Percentiles rank a stretch among this genome's conserved stretches.
phyloP scores from a whole-genome alignment of 2,888 invertebrate species.

The Azorinus chamasolen region DNA sequence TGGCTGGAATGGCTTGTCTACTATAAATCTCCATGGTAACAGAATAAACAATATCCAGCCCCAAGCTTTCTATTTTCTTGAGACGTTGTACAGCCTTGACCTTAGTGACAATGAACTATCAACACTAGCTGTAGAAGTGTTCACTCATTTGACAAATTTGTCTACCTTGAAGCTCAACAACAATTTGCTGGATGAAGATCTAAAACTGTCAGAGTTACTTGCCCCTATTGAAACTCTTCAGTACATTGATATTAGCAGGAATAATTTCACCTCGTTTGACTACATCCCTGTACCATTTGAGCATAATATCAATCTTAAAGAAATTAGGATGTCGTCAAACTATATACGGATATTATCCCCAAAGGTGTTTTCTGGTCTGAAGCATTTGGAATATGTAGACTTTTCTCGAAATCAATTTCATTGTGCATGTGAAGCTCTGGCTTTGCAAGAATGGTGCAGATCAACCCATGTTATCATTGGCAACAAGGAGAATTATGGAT shows the following conservation, averaged over 20 bases:
- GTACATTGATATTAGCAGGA: conserved; percentile 74
- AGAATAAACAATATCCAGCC: conserved; percentile 66
- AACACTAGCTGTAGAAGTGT: conserved; percentile 64
- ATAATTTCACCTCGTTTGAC: conserved; percentile 69
- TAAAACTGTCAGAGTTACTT: conserved; percentile 54
- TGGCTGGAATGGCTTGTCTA: conserved; percentile 75
- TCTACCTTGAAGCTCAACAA: conserved; percentile 63
- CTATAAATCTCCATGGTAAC: conserved; percentile 76
- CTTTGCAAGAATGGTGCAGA: conserved; percentile 76
- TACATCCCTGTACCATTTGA: conserved; percentile 65
- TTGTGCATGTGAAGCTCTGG: conserved; percentile 79
- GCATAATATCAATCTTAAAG: conserved; percentile 63
- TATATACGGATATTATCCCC: conserved; percentile 64
- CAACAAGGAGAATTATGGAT: conserved; percentile 66
- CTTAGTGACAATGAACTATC: conserved; percentile 72
- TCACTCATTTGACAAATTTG: conserved; percentile 71
- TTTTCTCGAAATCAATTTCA: conserved; percentile 78
- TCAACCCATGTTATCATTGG: conserved; percentile 59
- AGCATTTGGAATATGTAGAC: conserved; percentile 71
- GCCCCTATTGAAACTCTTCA: conserved; percentile 61
- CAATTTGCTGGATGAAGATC: conserved; percentile 64
- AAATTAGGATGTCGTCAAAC: conserved; percentile 72
- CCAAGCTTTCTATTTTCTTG: conserved; percentile 76
- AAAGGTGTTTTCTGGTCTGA: conserved; percentile 65
- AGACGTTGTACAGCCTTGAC: conserved; percentile 70